phyloP scores from a whole-genome alignment of 2,888 invertebrate genomes.

The Nephrocerus scutellatus region DNA sequence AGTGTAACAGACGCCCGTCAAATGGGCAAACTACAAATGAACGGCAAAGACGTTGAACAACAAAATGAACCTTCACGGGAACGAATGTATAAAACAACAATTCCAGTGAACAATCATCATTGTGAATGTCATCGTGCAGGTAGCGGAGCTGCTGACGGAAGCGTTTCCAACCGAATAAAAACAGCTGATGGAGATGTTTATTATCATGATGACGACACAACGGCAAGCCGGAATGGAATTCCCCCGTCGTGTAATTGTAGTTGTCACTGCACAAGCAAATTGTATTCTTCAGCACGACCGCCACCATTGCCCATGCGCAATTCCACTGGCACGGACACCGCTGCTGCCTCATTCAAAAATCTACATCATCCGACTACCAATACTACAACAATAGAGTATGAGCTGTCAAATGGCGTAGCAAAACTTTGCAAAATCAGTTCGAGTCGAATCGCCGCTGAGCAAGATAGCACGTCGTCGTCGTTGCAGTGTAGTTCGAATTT shows the following conservation, averaged over 20 bases:
- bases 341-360: constrained; percentile 17
- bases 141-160: constrained; percentile 29
- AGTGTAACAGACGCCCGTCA: constrained; percentile 27
- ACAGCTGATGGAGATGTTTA: too few species aligned
- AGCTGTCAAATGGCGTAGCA: constrained; percentile 40
- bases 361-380: constrained; percentile 28
- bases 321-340: constrained; percentile 14
- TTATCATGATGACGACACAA: constrained; percentile 16
- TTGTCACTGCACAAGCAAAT: constrained; percentile 12
- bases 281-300: neutral
- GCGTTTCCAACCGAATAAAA: constrained; percentile 29
- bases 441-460: constrained; percentile 35
- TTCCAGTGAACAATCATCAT: constrained; percentile 35
- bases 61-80: constrained; percentile 24
- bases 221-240: constrained; percentile 13
- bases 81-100: constrained; percentile 40
- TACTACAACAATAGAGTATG: constrained; percentile 42
- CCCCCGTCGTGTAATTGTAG: constrained; percentile 12
- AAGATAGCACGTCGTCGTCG: constrained; percentile 24
- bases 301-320: constrained; percentile 18
- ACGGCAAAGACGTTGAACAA: constrained; percentile 28
- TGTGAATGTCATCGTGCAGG: constrained; percentile 20
- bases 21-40: constrained; percentile 35
- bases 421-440: constrained; percentile 43
- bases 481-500: constrained; percentile 17